phyloP scores from a whole-genome alignment of 2,797 vertebrate genomes.

The Danio albolineatus region DNA sequence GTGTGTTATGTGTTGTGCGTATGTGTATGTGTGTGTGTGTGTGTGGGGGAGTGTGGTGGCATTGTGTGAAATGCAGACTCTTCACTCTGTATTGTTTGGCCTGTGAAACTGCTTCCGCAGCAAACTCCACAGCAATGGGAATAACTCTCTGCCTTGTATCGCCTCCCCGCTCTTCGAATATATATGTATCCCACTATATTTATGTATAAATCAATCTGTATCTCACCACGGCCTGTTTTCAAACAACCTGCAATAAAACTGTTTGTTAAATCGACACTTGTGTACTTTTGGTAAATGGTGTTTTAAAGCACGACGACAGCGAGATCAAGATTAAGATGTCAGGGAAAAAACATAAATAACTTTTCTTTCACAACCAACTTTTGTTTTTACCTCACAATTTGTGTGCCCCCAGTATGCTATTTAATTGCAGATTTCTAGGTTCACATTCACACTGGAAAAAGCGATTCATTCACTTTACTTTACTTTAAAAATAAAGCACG shows the following conservation, averaged over 20 bases:
- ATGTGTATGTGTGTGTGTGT: slow-evolving; percentile 24
- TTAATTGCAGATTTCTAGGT: no score
- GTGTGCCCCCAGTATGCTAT: no score
- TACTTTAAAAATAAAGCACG: no score
- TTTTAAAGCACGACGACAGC: not conserved
- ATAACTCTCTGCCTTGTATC: slow-evolving; percentile 28
- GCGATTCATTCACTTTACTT: no score
- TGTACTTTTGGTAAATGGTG: not conserved
- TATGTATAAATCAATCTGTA: slow-evolving; percentile 50
- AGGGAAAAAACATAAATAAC: not conserved
- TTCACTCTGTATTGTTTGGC: slow-evolving; percentile 51
- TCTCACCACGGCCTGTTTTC: not conserved
- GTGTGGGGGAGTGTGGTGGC: slow-evolving; percentile 15
- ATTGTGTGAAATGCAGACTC: slow-evolving; percentile 51
- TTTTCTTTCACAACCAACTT: slow-evolving; percentile 12
- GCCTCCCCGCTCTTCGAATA: slow-evolving; percentile 44
- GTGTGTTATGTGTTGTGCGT: no score
- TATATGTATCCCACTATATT: slow-evolving; percentile 40
- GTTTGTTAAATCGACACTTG: slow-evolving; percentile 29
- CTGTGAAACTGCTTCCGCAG: slow-evolving; percentile 48
- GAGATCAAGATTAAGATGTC: slow-evolving; percentile 17
- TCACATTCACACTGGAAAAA: no score
- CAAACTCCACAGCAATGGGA: slow-evolving; percentile 44
- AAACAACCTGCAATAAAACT: slow-evolving; percentile 29
- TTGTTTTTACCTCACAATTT: slow-evolving; percentile 13